phyloP scores from a whole-genome alignment of 2,888 invertebrate genomes.

The Drosophila prostipennis region DNA sequence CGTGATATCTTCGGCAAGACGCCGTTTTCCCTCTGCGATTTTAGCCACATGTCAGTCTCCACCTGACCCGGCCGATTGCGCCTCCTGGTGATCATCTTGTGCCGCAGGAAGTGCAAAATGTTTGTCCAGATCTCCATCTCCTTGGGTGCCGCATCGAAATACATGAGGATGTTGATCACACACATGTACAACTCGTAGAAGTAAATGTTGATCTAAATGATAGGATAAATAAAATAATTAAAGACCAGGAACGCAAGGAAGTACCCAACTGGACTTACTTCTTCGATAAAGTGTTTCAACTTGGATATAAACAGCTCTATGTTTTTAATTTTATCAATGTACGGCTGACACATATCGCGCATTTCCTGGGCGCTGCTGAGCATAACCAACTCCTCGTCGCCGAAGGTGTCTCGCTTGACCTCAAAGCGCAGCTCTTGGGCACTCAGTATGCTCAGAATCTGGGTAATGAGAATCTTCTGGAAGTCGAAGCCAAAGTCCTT shows the following conservation, averaged over 20 bases:
- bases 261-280: conserved; percentile 55
- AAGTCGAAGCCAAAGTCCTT: conserved; percentile 83
- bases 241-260: neutral
- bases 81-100: conserved; percentile 82
- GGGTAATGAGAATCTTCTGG: conserved; percentile 82
- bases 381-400: conserved; percentile 82
- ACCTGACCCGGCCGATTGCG: conserved; percentile 81
- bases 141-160: conserved; percentile 78
- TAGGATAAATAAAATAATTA: no score
- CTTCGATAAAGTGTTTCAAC: conserved; percentile 78
- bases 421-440: conserved; percentile 82
- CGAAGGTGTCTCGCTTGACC: conserved; percentile 80
- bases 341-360: conserved; percentile 79
- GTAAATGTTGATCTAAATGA: conserved; percentile 82
- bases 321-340: conserved; percentile 83
- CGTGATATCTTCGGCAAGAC: conserved; percentile 83
- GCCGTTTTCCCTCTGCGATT: conserved; percentile 80
- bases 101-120: conserved; percentile 82
- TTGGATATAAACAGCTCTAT: conserved; percentile 77
- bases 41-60: conserved; percentile 83
- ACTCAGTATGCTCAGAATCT: conserved; percentile 80
- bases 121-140: conserved; percentile 83
- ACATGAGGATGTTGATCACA: conserved; percentile 82
- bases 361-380: conserved; percentile 78
- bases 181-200: conserved; percentile 84